These are phyloP conservation scores for Haliclona indistincta DNA, from an alignment of 37 sponge, comb jelly and placozoan species.

Conservation along the genomic window DNA sequence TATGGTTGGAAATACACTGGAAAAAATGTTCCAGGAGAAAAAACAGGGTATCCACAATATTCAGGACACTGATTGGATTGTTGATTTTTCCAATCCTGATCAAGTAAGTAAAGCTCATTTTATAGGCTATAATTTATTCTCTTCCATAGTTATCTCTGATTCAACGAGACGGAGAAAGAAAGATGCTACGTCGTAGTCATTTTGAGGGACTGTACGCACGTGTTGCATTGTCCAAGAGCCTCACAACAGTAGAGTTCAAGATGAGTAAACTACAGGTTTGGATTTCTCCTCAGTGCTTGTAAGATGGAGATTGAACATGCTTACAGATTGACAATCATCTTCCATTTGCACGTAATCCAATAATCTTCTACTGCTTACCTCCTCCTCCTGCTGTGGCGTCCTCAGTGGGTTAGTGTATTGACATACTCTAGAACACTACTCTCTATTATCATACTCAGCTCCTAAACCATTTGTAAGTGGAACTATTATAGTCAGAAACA, in stretches of 20 bases:
- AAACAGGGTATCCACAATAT: background rate
- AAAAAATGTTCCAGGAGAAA: background rate
- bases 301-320: background rate
- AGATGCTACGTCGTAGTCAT: slow-evolving; percentile 38
- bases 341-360: slow-evolving; percentile 47
- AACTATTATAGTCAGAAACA: slow-evolving; percentile 31
- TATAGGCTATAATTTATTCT: background rate
- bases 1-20: background rate
- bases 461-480: slow-evolving; percentile 78
- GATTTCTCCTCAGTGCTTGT: background rate
- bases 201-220: slow-evolving; percentile 41
- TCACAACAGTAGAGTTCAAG: slow-evolving; percentile 19
- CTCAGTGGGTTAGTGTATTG: slow-evolving; percentile 33
- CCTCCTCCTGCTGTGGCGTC: slow-evolving; percentile 59
- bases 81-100: background rate
- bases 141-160: background rate
- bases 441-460: slow-evolving; percentile 7
- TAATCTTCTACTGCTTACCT: slow-evolving; percentile 69
- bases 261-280: slow-evolving; percentile 54
- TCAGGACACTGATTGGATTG: background rate
- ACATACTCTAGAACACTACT: background rate
- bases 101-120: too few species aligned
- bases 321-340: slow-evolving; percentile 85
- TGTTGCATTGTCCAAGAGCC: slow-evolving; percentile 14
- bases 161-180: background rate